Base-by-base conservation (phyloP, 2,888 invertebrate species). In the Galerucella nymphaeae region DNA sequence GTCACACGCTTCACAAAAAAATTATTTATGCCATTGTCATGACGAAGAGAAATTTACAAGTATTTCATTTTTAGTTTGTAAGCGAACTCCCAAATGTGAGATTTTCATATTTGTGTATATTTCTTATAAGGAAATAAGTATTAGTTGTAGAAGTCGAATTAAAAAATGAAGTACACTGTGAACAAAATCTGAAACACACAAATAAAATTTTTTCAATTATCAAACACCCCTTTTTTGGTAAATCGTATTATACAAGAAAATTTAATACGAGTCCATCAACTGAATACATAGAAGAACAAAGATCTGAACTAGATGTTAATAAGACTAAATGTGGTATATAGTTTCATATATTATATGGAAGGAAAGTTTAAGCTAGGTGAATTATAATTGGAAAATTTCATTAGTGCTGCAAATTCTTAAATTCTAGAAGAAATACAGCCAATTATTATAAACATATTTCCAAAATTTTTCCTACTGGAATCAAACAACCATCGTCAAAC, bases 401-500 rank as follows among this genome's bases (percentile, higher is more conserved):
- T 53, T 18, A 10, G 53, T 10, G 11, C 16, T 16, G 2, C 16
- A 53, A 8, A 16, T 53, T 53, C 53, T 53, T 53, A 53, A 53
- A 53, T 58, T 23, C 58, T 30, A 58, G 30, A 58, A 41, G 42
- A 42, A 62, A 38, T 42, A 23, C 59, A 59, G 38, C 30, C 38
- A 38, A 38, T 63, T 61, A 70, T 70, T 64, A 71, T 61, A 59
- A 69, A 69, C 64, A 62, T 53, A 68, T 70, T 65, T 71, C 71
- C 69, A 68, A 73, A 77, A 74, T 76, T 74, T 76, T 67, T 76
- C 77, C 30, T 78, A 79, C 79, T 79, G 78, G 76, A n/a, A n/a
- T 50, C 18, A 18, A 53, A 53, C 18, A 10, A 53, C 53, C 53
- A 53, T 53, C 53, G 18, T 53, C 48, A 76, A 74, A 77, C 76